phyloP scores from a whole-genome alignment of 2,113 vertebrate genomes.

The Sceloporus undulatus region DNA sequence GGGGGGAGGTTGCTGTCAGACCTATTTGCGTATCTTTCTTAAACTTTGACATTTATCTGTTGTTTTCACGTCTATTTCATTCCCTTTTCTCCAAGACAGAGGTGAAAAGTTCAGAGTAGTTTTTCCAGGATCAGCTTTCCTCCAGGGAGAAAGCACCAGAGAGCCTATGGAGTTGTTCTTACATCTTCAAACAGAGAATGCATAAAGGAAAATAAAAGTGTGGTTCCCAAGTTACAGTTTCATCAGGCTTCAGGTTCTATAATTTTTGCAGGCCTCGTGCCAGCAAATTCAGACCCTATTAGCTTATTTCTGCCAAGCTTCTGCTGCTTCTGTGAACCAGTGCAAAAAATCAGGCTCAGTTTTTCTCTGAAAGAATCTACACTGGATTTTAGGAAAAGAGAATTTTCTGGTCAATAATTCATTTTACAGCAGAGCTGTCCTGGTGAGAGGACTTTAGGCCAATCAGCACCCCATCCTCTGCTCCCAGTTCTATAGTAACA shows the following conservation, averaged over 20 bases:
- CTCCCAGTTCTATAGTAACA: neutral
- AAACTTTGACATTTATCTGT: conserved; percentile 54
- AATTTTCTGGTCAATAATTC: no score
- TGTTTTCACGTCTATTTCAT: conserved; percentile 37
- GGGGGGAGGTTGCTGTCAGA: conserved; percentile 45
- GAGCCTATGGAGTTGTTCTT: neutral
- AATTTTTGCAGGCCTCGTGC: no score
- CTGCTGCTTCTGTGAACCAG: neutral
- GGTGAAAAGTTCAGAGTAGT: neutral
- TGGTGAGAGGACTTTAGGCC: no score
- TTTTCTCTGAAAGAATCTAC: neutral
- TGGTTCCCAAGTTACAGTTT: neutral
- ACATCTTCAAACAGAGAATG: neutral
- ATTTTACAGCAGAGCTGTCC: neutral
- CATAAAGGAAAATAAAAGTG: no score
- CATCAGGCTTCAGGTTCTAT: neutral
- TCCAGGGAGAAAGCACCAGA: neutral
- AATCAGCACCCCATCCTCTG: no score
- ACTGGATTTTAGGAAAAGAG: neutral
- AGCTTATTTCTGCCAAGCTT: neutral
- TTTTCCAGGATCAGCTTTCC: neutral
- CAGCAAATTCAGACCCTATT: neutral
- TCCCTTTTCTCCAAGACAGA: neutral
- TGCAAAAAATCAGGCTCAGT: neutral
- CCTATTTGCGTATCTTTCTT: conserved; percentile 58